Evolutionary conservation across 2,113 vertebrate genomes (phyloP), one percentile per base, ranked within the genome.

Genomic region (Rhynchomys soricoides): DNA sequence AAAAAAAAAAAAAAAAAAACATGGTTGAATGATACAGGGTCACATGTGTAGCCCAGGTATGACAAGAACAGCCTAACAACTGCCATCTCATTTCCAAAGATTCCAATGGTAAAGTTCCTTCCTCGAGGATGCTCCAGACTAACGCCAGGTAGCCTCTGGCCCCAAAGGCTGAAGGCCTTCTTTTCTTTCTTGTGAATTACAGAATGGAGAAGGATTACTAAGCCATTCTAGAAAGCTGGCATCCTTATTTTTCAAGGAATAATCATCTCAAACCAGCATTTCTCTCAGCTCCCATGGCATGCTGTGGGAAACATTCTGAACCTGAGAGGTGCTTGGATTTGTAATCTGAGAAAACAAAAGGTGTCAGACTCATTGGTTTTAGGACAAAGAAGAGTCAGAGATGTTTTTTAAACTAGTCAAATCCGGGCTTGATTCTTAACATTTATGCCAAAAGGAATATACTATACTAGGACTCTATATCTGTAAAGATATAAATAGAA

Each of bases 171-270:
- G 2, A 7, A 91, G 22, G 37, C 31, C 17, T 55, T 62, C 31
- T 15, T 55, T 62, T 70, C 64, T 40, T 37, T 4, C 68, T 64
- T 62, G 45, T 48, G 66, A 94, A 83, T 48, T 74, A 11, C 66
- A 88, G 29, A 15, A 17, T 59, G 15, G 50, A 85, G 62, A 40
- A 75, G 79, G 55, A 89, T 86, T 91, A 70, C 48, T 48, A 55
- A 78, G 64, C 89, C 74, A 91, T 85, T 70, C 78, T 95, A 50
- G 75, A 96, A 94, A 96, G 83, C 64, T 43, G 62, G 13, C 7
- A 10, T 15, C 40, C 31, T 68, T 40, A 77, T 81, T 74, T 74
- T 74, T 34, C 0, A 7, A 55, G 55, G 24, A 71, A 86, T 86
- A 85, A 64, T 91, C 92, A n/a, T n/a, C n/a, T 64, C 43, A 48